Base-by-base conservation (phyloP, 2,797 vertebrate species). In the Enteromius mattozi region DNA sequence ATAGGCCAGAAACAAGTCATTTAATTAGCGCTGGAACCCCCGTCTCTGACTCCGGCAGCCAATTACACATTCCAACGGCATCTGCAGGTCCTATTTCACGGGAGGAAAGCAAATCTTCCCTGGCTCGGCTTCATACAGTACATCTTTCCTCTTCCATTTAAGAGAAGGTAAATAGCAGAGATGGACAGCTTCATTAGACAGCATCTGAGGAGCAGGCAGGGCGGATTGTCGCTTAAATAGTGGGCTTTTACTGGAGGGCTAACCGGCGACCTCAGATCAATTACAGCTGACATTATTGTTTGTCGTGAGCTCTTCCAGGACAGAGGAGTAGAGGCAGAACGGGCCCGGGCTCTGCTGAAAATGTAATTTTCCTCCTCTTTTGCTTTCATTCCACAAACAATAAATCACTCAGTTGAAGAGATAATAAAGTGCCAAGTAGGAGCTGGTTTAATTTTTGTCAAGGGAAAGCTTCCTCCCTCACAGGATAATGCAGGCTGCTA, bases 331-430 rank as follows among this genome's bases (percentile, higher is more conserved):
- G 87, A 92, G 85, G 91, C 95, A 87, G 88, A 94, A 92, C 90
- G 94, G 91, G 91, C 89, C 92, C 89, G 89, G 91, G 91, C 94
- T 90, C 89, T 91, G 92, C 92, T 93, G 93, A 94, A 96, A 96
- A 96, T 95, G 92, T 95, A 96, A 96, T 97, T 96, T 96, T 94
- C 93, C 84, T 95, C 82, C 91, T 95, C 91, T 93, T 94, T 95
- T 94, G 94, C 93, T 95, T 96, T 94, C 92, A 90, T 92, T 94
- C 93, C 95, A 94, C 94, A 96, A 96, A 96, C 93, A 95, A 96
- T 96, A 96, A 96, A 97, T 96, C 94, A 96, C 95, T 96, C 96
- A 94, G 92, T 95, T 96, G 94, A 96, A 96, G 94, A 96, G 95
- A 96, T 97, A 96, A 96, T 96, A 96, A 94, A 96, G 92, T 93